Evolutionary conservation across 2,797 vertebrate genomes (phyloP), one percentile per base, ranked within the genome.

Genomic region (Synaphobranchus kaupii): DNA sequence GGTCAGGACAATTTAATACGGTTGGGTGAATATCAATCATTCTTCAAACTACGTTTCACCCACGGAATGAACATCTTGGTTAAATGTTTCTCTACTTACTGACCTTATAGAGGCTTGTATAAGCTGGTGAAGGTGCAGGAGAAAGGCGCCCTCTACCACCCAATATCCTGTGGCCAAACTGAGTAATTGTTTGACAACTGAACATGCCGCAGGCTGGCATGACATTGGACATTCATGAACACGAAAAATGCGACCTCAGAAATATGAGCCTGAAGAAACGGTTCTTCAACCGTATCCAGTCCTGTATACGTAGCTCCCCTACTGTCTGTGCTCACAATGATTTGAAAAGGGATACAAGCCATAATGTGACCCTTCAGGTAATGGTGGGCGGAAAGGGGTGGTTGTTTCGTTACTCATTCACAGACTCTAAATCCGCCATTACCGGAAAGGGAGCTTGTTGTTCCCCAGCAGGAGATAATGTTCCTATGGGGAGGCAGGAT

Each of bases 291-390:
- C 39, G 22, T 47, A 78, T 78, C 73, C 39, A 17, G 6, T 47
- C 39, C 39, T 15, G 17, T 78, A 78, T 44, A 78, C 39, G 47
- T 28, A 15, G 25, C 8, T 28, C 31, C 28, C 31, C 31, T 4
- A 34, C 28, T 47, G 15, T 5, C 73, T 78, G 34, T 5, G 17
- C 73, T 47, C 20, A 78, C 6, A 78, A 44, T 44, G 34, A 44
- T 44, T 78, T 22, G 5, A 22, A 22, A 47, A 44, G 73, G 34
- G n/a, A 31, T 31, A 71, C 68, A 71, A 34, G 73, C 68, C 80
- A 28, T 90, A 91, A 90, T 86, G 81, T 89, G 80, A 87, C 12
- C 86, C 89, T 84, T 85, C 17, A 86, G 88, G 83, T 91, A 88
- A 90, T 48, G 25, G 52, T 44, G 54, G 56, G 52, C 10, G 10